phyloP scores from a whole-genome alignment of 1,140 invertebrate species.

The Cherax quadricarinatus region DNA sequence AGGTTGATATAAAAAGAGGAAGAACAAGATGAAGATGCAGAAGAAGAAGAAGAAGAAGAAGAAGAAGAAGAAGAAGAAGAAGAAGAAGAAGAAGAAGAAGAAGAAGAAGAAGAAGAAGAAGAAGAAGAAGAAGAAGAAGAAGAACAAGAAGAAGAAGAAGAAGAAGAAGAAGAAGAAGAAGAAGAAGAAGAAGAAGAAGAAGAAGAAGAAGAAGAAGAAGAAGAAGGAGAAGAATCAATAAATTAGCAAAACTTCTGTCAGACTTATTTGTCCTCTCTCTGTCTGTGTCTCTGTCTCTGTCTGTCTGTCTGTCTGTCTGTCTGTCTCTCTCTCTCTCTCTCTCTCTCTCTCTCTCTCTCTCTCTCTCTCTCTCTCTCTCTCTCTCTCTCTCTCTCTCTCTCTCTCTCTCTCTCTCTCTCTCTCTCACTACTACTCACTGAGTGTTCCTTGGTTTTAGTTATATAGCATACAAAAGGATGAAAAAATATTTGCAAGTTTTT shows the following conservation, averaged over 20 bases:
- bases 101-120: background rate
- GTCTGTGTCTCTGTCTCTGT: background rate
- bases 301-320: background rate
- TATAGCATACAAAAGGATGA: background rate
- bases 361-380: slow-evolving; percentile 12
- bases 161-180: too few relatives aligned
- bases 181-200: background rate
- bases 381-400: slow-evolving; percentile 19
- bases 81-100: background rate
- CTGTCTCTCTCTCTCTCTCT: background rate
- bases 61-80: background rate
- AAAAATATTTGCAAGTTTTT: background rate
- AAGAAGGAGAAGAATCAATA: background rate
- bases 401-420: slow-evolving; percentile 19
- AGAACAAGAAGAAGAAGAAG: background rate
- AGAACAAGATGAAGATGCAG: background rate
- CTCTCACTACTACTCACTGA: background rate
- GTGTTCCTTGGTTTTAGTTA: background rate
- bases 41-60: background rate
- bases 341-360: background rate
- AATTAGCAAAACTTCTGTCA: background rate
- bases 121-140: background rate
- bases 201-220: background rate
- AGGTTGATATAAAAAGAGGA: background rate
- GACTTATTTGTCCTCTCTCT: background rate